phyloP scores from a whole-genome alignment of 2,113 vertebrate species.

The Sus scrofa region DNA sequence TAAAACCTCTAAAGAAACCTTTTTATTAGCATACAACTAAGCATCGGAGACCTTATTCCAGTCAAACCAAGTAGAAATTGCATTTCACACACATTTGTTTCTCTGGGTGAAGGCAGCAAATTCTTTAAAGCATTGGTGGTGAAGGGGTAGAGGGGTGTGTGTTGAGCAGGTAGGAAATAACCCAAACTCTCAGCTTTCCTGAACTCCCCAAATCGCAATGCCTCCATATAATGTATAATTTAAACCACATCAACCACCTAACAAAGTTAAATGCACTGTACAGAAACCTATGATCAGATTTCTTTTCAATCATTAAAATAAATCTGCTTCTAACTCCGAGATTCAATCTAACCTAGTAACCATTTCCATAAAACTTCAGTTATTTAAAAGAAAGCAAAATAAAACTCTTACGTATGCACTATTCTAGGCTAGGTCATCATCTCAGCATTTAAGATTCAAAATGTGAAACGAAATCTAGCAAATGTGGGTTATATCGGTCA shows the following conservation, averaged over 20 bases:
- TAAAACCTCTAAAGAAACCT: conserved; percentile 52
- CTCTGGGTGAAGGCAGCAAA: neutral
- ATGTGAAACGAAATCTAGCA: neutral
- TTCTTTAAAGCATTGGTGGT: neutral
- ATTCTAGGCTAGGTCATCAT: neutral
- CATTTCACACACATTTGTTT: conserved; percentile 34
- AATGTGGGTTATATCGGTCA: neutral
- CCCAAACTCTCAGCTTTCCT: neutral
- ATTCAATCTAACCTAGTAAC: neutral
- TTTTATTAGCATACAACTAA: conserved; percentile 68
- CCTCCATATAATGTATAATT: neutral
- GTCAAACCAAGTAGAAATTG: conserved; percentile 41
- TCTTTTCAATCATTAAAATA: conserved; percentile 24
- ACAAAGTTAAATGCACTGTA: neutral
- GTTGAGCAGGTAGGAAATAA: neutral
- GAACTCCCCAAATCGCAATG: conserved; percentile 24
- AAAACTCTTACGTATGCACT: neutral
- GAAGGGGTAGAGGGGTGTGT: too few relatives aligned
- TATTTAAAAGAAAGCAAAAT: neutral
- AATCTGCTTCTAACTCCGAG: neutral
- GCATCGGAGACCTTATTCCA: neutral
- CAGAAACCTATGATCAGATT: neutral
- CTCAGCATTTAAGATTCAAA: neutral
- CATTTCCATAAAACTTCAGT: neutral
- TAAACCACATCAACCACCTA: conserved; percentile 27